phyloP scores from a whole-genome alignment of 2,888 invertebrate genomes.

The Adineta ricciae region DNA sequence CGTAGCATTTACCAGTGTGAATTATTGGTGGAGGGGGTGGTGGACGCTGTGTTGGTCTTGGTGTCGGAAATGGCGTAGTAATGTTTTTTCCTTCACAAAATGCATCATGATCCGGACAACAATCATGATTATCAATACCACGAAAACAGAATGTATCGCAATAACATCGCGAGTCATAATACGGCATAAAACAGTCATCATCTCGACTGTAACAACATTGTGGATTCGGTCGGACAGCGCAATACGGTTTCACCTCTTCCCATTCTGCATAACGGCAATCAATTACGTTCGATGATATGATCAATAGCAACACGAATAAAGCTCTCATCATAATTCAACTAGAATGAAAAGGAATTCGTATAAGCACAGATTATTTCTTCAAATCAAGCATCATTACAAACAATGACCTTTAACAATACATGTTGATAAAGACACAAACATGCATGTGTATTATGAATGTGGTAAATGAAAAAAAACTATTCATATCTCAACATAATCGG shows the following conservation, averaged over 20 bases:
- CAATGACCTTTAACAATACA: background rate
- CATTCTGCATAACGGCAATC: background rate
- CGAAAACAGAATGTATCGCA: conserved; percentile 32
- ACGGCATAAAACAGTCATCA: conserved; percentile 33
- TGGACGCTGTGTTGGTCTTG: background rate
- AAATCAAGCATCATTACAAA: background rate
- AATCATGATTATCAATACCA: conserved; percentile 27
- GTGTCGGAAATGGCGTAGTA: background rate
- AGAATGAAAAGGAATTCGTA: background rate
- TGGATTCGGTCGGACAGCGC: background rate
- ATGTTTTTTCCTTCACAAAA: conserved; percentile 7
- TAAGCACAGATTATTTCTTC: background rate
- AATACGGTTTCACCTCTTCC: background rate
- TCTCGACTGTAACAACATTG: conserved; percentile 27
- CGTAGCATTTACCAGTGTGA: background rate
- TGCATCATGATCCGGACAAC: conserved; percentile 30
- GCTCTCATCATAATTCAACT: background rate
- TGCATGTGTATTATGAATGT: background rate
- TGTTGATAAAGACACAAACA: no score
- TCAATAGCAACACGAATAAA: background rate
- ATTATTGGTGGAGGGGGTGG: background rate
- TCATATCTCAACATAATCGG: background rate
- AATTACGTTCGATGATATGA: background rate
- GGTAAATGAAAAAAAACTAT: background rate
- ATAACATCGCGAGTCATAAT: conserved; percentile 34